phyloP scores from a whole-genome alignment of 2,888 invertebrate genomes.

The Meteorus colon region DNA sequence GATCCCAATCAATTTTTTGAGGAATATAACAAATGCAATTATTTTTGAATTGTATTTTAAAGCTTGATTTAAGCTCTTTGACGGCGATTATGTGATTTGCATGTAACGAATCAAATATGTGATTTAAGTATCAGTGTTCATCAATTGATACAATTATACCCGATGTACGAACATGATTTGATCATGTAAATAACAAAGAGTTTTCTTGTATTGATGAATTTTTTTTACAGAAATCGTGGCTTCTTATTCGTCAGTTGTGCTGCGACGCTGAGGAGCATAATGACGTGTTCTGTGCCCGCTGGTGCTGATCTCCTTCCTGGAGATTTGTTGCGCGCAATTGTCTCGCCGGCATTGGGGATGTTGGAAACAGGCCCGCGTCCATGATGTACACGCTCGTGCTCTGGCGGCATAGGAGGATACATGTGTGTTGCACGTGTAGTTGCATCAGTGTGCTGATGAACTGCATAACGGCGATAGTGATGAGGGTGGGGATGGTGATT shows the following conservation, averaged over 20 bases:
- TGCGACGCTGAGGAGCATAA: constrained; percentile 34
- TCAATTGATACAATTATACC: neutral
- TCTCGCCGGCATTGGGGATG: constrained; percentile 7
- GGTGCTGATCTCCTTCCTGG: constrained; percentile 24
- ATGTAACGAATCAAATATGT: neutral
- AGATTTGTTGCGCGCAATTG: constrained; percentile 28
- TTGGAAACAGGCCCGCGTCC: constrained; percentile 16
- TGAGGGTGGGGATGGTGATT: constrained; percentile 26
- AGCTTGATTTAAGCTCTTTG: neutral
- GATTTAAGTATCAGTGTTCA: neutral
- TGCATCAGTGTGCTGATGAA: constrained; percentile 31
- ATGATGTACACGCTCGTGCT: constrained; percentile 25
- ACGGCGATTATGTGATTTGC: neutral
- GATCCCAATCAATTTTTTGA: neutral
- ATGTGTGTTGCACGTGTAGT: constrained; percentile 21
- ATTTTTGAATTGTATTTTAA: neutral
- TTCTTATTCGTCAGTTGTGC: constrained; percentile 34
- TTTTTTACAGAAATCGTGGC: constrained; percentile 37
- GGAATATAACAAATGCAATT: neutral
- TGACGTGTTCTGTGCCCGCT: constrained; percentile 30
- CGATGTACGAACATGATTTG: neutral
- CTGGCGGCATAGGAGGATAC: constrained; percentile 25
- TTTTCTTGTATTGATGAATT: neutral
- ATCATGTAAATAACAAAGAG: neutral
- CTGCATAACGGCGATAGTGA: constrained; percentile 31